Evolutionary conservation across 2,113 vertebrate genomes (phyloP).

Genomic region (Datnioides undecimradiatus): DNA sequence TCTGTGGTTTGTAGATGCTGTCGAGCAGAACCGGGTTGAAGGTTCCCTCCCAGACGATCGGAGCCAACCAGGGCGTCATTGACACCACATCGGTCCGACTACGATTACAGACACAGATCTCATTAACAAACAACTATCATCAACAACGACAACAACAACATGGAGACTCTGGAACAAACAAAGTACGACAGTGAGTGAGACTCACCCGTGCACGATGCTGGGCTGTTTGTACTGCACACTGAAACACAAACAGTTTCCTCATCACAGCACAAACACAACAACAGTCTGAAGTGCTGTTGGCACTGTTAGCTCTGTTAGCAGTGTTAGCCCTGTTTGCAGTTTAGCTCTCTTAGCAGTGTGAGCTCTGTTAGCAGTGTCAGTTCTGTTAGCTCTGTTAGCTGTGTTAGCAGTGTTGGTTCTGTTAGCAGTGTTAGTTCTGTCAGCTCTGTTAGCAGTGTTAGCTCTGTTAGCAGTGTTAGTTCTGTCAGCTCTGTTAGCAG

Average conservation of each 20-base stretch:
- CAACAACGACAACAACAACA: not conserved
- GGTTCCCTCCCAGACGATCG: constrained; percentile 85
- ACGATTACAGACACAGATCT: not conserved
- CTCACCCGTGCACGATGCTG: constrained; percentile 52
- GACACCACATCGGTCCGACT: constrained; percentile 80
- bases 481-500: too few species aligned
- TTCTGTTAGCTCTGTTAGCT: too few species aligned
- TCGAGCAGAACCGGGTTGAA: constrained; percentile 76
- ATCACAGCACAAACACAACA: too few species aligned
- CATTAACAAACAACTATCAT: not conserved
- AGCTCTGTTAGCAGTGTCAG: too few species aligned
- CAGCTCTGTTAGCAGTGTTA: too few species aligned
- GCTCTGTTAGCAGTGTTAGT: too few species aligned
- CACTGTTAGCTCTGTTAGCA: not conserved
- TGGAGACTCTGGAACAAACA: too few species aligned
- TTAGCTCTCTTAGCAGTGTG: too few species aligned
- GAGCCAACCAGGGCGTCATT: constrained; percentile 84
- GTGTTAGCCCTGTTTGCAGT: not conserved
- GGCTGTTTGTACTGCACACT: constrained; percentile 66
- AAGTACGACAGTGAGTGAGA: not conserved
- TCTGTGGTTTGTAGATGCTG: constrained; percentile 66
- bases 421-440: too few species aligned
- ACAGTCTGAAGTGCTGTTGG: not conserved
- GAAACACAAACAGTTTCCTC: constrained; percentile 36
- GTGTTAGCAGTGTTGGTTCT: too few species aligned